Evolutionary conservation across 2,888 invertebrate genomes (phyloP).

Genomic region (Catocala fraxini): DNA sequence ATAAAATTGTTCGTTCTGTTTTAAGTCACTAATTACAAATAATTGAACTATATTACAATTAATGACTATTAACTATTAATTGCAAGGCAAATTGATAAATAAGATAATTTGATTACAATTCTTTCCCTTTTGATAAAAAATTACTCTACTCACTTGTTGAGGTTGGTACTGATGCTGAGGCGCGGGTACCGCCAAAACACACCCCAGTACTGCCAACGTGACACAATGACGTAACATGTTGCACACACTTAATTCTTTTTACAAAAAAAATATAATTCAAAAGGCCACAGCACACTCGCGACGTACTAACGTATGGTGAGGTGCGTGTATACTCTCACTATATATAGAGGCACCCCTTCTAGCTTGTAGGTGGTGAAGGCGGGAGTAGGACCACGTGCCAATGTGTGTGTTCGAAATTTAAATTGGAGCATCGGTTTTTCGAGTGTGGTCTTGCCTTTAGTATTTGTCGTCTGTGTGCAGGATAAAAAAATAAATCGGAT

Average conservation of each 20-base stretch:
- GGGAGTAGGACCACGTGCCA: constrained; percentile 57
- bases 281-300: constrained; percentile 76
- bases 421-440: constrained; percentile 53
- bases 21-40: no score
- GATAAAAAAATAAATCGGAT: neutral
- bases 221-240: constrained; percentile 78
- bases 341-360: constrained; percentile 85
- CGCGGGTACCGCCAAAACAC: constrained; percentile 67
- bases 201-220: constrained; percentile 75
- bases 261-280: constrained; percentile 50
- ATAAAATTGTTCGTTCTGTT: no score
- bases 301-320: constrained; percentile 70
- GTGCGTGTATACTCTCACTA: constrained; percentile 77
- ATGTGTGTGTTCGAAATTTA: constrained; percentile 53
- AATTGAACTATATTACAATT: no score
- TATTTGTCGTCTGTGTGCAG: constrained; percentile 7
- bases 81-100: no score
- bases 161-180: constrained; percentile 76
- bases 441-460: constrained; percentile 25
- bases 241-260: constrained; percentile 66
- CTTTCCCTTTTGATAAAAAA: neutral
- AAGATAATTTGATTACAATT: no score
- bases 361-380: constrained; percentile 61
- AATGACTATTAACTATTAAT: no score
- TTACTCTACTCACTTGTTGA: constrained; percentile 70